Percentiles rank a stretch among this genome's conserved stretches.
phyloP scores from a whole-genome alignment of 2,797 vertebrate genomes.

The Eupleurogrammus muticus region DNA sequence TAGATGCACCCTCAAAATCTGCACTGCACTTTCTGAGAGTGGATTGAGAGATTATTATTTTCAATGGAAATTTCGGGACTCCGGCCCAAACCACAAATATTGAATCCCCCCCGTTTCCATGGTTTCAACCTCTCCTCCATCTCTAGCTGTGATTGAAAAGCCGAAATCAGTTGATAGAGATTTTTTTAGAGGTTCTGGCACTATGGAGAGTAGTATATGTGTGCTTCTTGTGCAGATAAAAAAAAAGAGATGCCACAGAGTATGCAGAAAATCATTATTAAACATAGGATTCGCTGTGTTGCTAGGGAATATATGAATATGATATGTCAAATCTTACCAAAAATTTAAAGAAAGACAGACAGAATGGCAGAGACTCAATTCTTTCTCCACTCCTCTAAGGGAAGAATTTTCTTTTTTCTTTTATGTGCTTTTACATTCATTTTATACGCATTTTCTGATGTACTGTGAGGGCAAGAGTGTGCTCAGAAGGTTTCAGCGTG shows the following conservation, averaged over 20 bases:
- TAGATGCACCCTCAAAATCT: constrained; percentile 13
- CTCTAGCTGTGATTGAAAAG: constrained; percentile 29
- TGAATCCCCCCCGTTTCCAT: constrained; percentile 46
- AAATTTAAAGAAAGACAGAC: constrained; percentile 31
- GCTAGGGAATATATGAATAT: constrained; percentile 25
- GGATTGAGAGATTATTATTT: constrained; percentile 21
- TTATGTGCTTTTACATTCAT: not conserved
- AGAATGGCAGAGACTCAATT: constrained; percentile 9
- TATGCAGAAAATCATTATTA: constrained; percentile 13
- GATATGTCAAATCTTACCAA: constrained; percentile 20
- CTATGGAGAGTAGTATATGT: constrained; percentile 16
- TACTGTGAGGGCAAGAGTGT: not conserved
- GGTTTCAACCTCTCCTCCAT: constrained; percentile 43
- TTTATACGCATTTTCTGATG: not conserved
- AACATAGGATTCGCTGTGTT: constrained; percentile 27
- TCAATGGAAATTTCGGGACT: constrained; percentile 31
- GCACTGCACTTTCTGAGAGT: constrained; percentile 16
- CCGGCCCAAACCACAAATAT: constrained; percentile 41
- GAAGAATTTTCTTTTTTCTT: not conserved
- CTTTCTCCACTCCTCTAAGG: not conserved
- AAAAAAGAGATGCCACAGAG: constrained; percentile 4
- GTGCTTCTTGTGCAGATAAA: constrained; percentile 17
- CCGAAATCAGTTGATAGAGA: constrained; percentile 31
- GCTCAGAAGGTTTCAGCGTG: constrained; percentile 1
- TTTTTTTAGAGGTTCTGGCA: constrained; percentile 41